Conservation (phyloP, 2,888 invertebrate genomes). For the Beris chalybata region DNA sequence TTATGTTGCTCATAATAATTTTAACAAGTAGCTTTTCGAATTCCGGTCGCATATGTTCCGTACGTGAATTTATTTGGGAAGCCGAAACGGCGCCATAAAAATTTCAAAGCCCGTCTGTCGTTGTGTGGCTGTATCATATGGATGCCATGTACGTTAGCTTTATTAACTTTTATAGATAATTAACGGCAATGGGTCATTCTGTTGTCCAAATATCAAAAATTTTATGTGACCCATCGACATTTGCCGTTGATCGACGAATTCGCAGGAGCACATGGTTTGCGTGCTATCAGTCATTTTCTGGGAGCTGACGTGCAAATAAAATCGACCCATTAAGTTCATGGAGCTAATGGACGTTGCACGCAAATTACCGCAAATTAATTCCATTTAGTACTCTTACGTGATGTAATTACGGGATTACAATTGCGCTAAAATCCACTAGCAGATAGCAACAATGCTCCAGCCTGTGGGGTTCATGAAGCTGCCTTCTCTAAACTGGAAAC, state of each 20-base stretch:
- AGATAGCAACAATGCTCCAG: no score
- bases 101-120: neutral
- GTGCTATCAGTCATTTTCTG: conserved; percentile 5
- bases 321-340: conserved; percentile 28
- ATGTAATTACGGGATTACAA: conserved; percentile 23
- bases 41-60: neutral
- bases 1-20: conserved; percentile 2
- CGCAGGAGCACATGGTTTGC: conserved; percentile 1
- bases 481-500: no score
- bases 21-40: neutral
- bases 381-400: conserved; percentile 36
- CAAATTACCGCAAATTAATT: conserved; percentile 37
- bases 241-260: conserved; percentile 1
- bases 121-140: conserved; percentile 1
- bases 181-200: conserved; percentile 5
- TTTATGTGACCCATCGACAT: conserved; percentile 7
- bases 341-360: conserved; percentile 19
- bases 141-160: neutral
- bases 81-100: neutral
- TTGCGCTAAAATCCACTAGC: neutral
- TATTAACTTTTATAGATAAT: conserved; percentile 11
- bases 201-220: conserved; percentile 4
- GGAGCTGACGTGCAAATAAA: conserved; percentile 12
- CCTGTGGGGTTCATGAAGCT: no score
- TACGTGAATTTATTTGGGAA: neutral